Evolutionary conservation across 2,888 invertebrate genomes (phyloP), one percentile per base, ranked within the genome.

Genomic region (Alitta virens): DNA sequence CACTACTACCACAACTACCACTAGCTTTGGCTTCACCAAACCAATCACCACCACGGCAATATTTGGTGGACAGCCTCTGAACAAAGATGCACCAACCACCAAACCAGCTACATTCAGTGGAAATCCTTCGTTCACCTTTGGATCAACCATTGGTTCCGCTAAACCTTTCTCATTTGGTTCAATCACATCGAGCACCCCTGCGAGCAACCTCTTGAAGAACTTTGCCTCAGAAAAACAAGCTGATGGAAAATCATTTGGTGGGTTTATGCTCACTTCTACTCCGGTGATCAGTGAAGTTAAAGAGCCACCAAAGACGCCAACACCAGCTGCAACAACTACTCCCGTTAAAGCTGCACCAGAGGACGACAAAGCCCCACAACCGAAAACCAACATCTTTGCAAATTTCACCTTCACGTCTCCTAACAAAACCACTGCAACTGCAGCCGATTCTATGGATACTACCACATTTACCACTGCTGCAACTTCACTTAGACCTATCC

Each of bases 261-360:
- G 91, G 42, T 90, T 91, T 72, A 87, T 88, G 7, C 91, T 91
- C 75, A 86, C 85, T 25, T 84, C 85, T 40, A 84, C 87, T 16
- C 90, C 90, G 3, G 85, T 87, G 14, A 86, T 90, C 7, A 27
- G 60, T 55, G 52, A 56, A 21, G 43, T 42, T 23, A 24, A 54
- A 25, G 33, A 51, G 51, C 55, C 25, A 42, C n/a, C n/a, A n/a
- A n/a, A 50, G 50, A 12, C 12, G 33, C 33, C 55, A 21, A 42
- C 5, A n/a, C 25, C 56, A 9, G 23, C 50, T 23, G 57, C 50
- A 21, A 27, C 46, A 33, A 40, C 50, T n/a, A n/a, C n/a, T 16
- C 23, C 38, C 42, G 50, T 43, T 3, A 49, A 51, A 7, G 33
- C 33, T 33, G 12, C 5, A 12, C 5, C 33, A 7, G 33, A 33